Percentiles rank a stretch among this genome's conserved stretches.
phyloP scores from a whole-genome alignment of 2,113 vertebrate genomes.

The Sarotherodon lohbergeri region DNA sequence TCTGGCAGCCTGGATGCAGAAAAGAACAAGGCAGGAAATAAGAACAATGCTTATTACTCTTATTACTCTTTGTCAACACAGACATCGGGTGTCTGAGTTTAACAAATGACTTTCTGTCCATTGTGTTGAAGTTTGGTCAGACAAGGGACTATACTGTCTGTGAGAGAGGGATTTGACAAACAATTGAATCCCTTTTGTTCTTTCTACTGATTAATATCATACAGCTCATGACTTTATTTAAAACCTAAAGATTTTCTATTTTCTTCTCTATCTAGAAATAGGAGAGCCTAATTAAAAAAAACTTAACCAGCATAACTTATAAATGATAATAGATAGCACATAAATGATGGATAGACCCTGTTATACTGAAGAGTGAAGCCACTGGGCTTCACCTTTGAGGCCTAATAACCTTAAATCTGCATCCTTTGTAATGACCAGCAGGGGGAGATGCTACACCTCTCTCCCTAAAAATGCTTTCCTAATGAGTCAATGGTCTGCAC shows the following conservation, averaged over 20 bases:
- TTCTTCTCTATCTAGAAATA: not conserved
- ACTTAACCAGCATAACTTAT: not conserved
- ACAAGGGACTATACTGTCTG: not conserved
- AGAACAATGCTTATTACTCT: not conserved
- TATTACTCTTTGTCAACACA: not conserved
- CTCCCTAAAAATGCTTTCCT: not conserved
- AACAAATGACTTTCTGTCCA: not conserved
- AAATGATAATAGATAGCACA: not conserved
- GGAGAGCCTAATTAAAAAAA: not conserved
- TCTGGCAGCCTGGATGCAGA: constrained; percentile 64
- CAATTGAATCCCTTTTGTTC: not conserved
- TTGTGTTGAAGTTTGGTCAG: not conserved
- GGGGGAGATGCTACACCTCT: not conserved
- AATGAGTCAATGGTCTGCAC: not conserved
- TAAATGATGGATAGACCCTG: not conserved
- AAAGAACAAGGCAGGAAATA: not conserved
- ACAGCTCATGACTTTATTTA: not conserved
- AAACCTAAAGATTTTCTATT: not conserved
- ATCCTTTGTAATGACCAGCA: not conserved
- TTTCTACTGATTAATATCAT: not conserved
- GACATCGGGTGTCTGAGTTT: not conserved
- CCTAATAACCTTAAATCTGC: not conserved
- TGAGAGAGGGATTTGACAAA: not conserved
- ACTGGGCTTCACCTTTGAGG: not conserved
- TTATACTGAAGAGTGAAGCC: not conserved